These are phyloP conservation scores for Eilema sororculum DNA, from an alignment of 2,888 invertebrate species.

Conservation along the genomic window DNA sequence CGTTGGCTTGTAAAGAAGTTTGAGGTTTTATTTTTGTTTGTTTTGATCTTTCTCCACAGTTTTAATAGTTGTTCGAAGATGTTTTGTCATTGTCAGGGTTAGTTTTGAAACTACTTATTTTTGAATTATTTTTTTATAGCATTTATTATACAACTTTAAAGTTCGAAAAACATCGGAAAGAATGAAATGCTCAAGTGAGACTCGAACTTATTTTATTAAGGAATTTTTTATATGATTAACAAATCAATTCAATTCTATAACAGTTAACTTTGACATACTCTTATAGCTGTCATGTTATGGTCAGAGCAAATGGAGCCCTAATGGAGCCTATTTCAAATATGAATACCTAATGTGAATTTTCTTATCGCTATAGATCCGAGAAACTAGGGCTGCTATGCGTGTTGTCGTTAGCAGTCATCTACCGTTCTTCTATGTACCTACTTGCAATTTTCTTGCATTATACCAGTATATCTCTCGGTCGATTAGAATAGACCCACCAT, in stretches of 20 bases:
- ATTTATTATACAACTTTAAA: too few species aligned
- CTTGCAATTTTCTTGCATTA: neutral
- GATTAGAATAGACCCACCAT: neutral
- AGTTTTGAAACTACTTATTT: neutral
- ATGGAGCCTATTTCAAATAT: too few species aligned
- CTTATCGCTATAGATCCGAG: too few species aligned
- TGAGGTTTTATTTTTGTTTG: constrained; percentile 6
- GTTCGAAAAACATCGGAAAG: too few species aligned
- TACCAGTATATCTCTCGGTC: neutral
- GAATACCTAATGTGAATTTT: too few species aligned
- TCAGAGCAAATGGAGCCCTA: too few species aligned
- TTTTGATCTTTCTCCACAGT: neutral
- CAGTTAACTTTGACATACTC: neutral
- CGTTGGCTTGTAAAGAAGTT: neutral
- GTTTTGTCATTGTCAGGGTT: neutral
- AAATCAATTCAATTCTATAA: neutral
- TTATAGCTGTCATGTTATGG: too few species aligned
- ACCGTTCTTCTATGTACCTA: neutral
- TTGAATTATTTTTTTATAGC: too few species aligned
- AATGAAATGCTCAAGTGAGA: too few species aligned
- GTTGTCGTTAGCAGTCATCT: too few species aligned
- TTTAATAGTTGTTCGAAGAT: neutral
- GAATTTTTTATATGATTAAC: neutral
- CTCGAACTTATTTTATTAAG: neutral
- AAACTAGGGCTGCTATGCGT: neutral